Evolutionary conservation across 2,113 vertebrate genomes (phyloP).

Genomic region (Atrichornis clamosus): DNA sequence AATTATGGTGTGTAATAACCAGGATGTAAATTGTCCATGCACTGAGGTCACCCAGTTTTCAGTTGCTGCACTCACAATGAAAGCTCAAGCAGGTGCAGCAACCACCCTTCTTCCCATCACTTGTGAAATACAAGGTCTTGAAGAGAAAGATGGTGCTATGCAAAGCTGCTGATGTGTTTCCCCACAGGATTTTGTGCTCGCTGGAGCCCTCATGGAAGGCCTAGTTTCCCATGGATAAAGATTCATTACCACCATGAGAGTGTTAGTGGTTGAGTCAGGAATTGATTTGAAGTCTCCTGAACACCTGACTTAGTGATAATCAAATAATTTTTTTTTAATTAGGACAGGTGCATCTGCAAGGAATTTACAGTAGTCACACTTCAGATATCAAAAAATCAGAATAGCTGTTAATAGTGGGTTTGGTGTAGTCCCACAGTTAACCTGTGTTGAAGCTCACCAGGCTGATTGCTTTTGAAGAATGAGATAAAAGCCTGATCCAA

Average conservation of each 20-base stretch:
- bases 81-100: not conserved
- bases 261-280: not conserved
- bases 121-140: not conserved
- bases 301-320: not conserved
- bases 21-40: not conserved
- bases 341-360: not conserved
- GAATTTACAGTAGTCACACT: not conserved
- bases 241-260: not conserved
- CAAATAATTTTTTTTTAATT: not conserved
- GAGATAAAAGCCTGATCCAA: not conserved
- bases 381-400: not conserved
- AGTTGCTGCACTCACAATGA: accelerated
- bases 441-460: not conserved
- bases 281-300: not conserved
- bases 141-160: not conserved
- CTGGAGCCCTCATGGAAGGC: not conserved
- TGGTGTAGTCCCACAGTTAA: not conserved
- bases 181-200: not conserved
- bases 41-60: not conserved
- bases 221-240: not conserved
- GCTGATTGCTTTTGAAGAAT: not conserved
- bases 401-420: not conserved
- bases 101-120: not conserved
- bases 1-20: not conserved
- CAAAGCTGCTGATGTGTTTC: not conserved